Percentiles rank a stretch among this genome's conserved stretches.
Conservation (phyloP, 2,113 vertebrate genomes). For the Prinia subflava region DNA sequence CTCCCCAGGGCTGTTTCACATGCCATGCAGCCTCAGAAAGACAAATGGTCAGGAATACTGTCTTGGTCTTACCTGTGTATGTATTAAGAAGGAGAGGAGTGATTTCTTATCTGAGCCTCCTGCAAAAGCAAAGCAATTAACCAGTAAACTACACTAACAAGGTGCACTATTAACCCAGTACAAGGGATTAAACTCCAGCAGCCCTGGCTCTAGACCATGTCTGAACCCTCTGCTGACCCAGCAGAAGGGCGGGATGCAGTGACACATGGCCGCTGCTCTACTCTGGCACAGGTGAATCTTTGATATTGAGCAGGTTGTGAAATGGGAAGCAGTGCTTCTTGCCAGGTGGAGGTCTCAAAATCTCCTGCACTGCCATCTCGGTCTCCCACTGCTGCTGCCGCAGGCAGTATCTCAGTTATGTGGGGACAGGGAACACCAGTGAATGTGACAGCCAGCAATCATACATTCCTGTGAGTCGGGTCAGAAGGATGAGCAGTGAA, state of each 20-base stretch:
- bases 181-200: constrained; percentile 18
- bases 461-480: fast-evolving
- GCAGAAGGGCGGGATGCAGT: background rate
- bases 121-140: constrained; percentile 11
- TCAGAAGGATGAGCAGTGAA: background rate
- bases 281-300: background rate
- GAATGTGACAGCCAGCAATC: background rate
- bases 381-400: background rate
- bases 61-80: background rate
- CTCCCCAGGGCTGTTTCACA: background rate
- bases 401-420: background rate
- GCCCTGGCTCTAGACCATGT: background rate
- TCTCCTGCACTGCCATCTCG: background rate
- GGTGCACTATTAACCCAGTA: background rate
- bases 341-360: background rate
- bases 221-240: background rate
- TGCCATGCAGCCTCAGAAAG: background rate
- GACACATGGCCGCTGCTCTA: fast-evolving
- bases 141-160: background rate
- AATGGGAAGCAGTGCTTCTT: background rate
- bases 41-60: background rate
- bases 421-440: background rate
- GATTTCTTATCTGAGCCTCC: constrained; percentile 20
- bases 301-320: background rate
- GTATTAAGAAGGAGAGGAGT: constrained; percentile 14